These are phyloP conservation scores for Stenchaetothrips biformis DNA, from an alignment of 2,888 invertebrate species.

Conservation along the genomic window DNA sequence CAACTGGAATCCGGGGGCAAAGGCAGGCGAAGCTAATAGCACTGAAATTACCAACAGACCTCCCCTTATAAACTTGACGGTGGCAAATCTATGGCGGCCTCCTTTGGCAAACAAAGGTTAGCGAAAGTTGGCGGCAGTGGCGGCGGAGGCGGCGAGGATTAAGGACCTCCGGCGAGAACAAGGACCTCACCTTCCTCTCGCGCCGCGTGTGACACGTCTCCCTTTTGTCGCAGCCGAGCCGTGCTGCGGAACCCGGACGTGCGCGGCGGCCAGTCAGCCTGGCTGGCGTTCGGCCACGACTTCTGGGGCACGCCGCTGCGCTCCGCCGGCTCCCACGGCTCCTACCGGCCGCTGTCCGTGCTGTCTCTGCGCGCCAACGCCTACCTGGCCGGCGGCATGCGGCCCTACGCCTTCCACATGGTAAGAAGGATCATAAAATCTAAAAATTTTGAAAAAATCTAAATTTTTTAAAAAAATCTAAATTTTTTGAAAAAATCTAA, in stretches of 20 bases:
- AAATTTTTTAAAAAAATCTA: too few relatives aligned
- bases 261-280: conserved; percentile 52
- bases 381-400: conserved; percentile 68
- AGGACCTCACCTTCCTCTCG: neutral
- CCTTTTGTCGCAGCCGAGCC: conserved; percentile 73
- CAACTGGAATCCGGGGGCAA: neutral
- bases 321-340: conserved; percentile 93
- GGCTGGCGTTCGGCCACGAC: conserved; percentile 80
- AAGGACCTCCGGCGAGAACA: neutral
- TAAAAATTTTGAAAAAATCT: too few relatives aligned
- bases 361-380: conserved; percentile 80
- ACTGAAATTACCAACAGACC: conserved; percentile 23
- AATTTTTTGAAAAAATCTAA: too few relatives aligned
- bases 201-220: neutral
- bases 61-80: conserved; percentile 16
- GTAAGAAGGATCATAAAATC: too few relatives aligned
- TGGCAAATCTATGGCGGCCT: conserved; percentile 18
- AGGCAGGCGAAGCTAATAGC: conserved; percentile 2
- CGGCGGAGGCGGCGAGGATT: neutral
- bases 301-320: conserved; percentile 96
- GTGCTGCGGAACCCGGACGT: conserved; percentile 93
- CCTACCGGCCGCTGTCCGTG: conserved; percentile 89
- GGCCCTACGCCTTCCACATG: conserved; percentile 79
- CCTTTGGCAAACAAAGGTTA: conserved; percentile 17
- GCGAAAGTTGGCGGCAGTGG: conserved; percentile 1